Conservation (phyloP, 2,888 invertebrate species). For the Metopia argyrocephala region DNA sequence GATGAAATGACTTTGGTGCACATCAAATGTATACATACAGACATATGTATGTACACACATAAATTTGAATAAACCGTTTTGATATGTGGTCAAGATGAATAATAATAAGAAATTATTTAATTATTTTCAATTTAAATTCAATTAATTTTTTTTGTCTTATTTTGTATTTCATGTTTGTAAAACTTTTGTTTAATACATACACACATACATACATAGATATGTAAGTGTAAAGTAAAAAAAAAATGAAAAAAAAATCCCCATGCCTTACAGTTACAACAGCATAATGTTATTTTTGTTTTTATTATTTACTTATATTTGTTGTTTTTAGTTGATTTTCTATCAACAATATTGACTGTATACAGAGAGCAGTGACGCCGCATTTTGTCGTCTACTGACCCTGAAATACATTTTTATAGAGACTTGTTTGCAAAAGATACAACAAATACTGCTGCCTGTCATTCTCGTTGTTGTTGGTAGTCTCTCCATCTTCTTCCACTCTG, state of each 20-base stretch:
- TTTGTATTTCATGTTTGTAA: too few species aligned
- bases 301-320: neutral
- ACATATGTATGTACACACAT: conserved; percentile 1
- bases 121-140: neutral
- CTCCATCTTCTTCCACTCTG: neutral
- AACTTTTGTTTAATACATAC: too few species aligned
- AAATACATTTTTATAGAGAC: conserved; percentile 64
- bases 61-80: neutral
- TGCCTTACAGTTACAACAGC: too few species aligned
- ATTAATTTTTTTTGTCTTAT: too few species aligned
- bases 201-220: too few species aligned
- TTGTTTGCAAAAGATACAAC: conserved; percentile 57
- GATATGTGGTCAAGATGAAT: neutral
- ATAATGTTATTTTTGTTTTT: neutral
- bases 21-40: neutral
- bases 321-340: neutral
- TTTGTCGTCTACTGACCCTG: conserved; percentile 65
- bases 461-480: neutral
- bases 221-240: too few species aligned
- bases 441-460: conserved; percentile 9
- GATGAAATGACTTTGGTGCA: too few species aligned
- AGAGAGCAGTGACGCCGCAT: conserved; percentile 58
- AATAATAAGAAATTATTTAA: neutral
- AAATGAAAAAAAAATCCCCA: too few species aligned
- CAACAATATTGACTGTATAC: neutral